Base-by-base conservation (phyloP, 2,797 vertebrate genomes). In the Poecilia wingei region DNA sequence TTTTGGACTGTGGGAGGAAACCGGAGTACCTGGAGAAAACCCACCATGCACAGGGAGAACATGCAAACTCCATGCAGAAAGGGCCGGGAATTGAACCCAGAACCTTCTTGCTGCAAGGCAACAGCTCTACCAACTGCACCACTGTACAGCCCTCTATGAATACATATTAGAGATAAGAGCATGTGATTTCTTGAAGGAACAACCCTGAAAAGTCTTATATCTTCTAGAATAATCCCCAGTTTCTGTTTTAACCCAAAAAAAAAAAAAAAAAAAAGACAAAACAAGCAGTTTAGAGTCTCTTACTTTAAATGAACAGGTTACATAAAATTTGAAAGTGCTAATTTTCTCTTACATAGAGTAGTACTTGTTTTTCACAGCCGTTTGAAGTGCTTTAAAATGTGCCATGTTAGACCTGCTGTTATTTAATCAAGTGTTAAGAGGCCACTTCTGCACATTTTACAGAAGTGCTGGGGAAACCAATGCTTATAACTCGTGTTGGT, bases 361-460 rank as follows among this genome's bases (percentile, higher is more conserved):
- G 31, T 2, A 5, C 18, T n/a, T 5, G 0, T 69, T 79, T 79
- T 70, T 64, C 25, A 75, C 70, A 76, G n/a, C 41, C 0, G 10
- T 41, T 68, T 71, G 0, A 84, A 79, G 64, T 43, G 51, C 80
- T 81, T 82, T 49, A 72, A 74, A 61, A 75, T 31, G 77, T 2
- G 31, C 39, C 45, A 72, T 33, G 87, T 80, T 78, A 79, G 18
- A 75, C 20, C 72, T 57, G 71, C 41, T 2, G 7, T 80, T 74
- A 57, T 75, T 81, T 76, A 83, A 89, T 86, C 72, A 81, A 86
- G 83, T 82, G 57, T 79, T 46, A 46, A 87, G 81, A 84, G 86
- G 64, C 77, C 83, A 39, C 61, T 91, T 82, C 69, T 36, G 39
- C 70, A 64, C 68, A 59, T 69, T 87, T 87, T 31, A 45, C 41